Base-by-base conservation (phyloP, 2,797 vertebrate genomes). In the Aulostomus chinensis region DNA sequence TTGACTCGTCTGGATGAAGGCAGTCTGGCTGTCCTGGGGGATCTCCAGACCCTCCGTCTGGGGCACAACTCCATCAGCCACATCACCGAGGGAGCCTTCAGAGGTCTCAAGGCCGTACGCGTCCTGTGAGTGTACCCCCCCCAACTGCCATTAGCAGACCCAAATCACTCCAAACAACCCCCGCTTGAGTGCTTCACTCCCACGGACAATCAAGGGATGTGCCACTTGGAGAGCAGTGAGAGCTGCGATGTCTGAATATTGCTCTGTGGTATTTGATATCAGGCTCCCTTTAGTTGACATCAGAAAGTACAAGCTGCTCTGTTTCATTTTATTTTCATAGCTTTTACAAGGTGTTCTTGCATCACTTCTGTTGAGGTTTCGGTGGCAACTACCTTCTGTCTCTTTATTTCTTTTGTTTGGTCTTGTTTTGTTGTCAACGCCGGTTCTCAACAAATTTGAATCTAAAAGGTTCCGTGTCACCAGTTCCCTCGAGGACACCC, bases 51-150 rank as follows among this genome's bases (percentile, higher is more conserved):
- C 9, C 90, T 99, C 1, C 93, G 93, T 1, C 91, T 99, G 80
- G 93, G 93, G 81, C 95, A 97, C 88, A 99, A 99, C 53, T 86
- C 91, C 75, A 97, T 99, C 89, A 94, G 89, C 78, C 94, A 97
- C 46, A 92, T 99, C 47, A 89, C 93, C 1, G 96, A 98, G 55
- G 95, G 95, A 5, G 94, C 94, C 52, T 99, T 99, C 87, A 92
- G 86, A 78, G 96, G 95, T 71, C 95, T 98, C 58, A 91, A 82
- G 71, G 92, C 87, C 41, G 90, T 99, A 0, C 94, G 94, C 9
- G 36, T 90, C 59, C 86, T 99, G 97, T 98, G 92, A 84, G 94
- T 94, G 81, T 45, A 24, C 40, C 13, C 18, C 48, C n/a, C 10
- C 21, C 4, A 38, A 28, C 28, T 16, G 3, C 53, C 25, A 46